Conservation (phyloP, 1,140 invertebrate genomes). For the Brachionus rubens region DNA sequence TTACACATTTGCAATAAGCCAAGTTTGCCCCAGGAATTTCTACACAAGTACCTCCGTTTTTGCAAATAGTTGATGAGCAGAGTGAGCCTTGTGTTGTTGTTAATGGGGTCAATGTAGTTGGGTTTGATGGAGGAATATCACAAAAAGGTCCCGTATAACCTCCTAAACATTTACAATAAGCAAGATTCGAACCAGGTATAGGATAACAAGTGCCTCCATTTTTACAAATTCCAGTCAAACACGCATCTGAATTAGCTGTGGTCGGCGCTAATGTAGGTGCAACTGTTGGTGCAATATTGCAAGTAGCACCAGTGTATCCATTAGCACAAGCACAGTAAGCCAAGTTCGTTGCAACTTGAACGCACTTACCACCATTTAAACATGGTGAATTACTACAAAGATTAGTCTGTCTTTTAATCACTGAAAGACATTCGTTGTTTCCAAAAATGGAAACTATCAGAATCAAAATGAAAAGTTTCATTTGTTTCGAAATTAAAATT, state of each 20-base stretch:
- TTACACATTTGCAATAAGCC: too few species aligned
- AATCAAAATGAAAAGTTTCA: not conserved
- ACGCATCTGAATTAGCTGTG: not conserved
- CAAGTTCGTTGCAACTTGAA: not conserved
- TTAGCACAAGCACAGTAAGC: not conserved
- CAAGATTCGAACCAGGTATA: not conserved
- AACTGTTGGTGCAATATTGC: not conserved
- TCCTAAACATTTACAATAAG: not conserved
- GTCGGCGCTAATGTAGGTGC: not conserved
- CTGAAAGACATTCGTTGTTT: not conserved
- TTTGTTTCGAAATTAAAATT: too few species aligned
- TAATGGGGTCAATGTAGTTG: not conserved
- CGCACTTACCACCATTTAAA: not conserved
- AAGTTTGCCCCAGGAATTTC: too few species aligned
- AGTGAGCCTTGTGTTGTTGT: too few species aligned
- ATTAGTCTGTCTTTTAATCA: not conserved
- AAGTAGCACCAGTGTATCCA: not conserved
- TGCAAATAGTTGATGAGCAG: too few species aligned
- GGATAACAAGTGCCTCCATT: slow-evolving; percentile 13
- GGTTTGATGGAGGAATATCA: not conserved
- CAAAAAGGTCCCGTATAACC: slow-evolving; percentile 21
- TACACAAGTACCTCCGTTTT: too few species aligned
- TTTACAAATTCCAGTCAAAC: not conserved
- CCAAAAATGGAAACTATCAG: not conserved
- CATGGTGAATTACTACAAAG: not conserved